A percentile compares a stretch with the other conserved stretches of the same genome.
Conservation (phyloP, 2,113 vertebrate species). For the Pholis gunnellus region DNA sequence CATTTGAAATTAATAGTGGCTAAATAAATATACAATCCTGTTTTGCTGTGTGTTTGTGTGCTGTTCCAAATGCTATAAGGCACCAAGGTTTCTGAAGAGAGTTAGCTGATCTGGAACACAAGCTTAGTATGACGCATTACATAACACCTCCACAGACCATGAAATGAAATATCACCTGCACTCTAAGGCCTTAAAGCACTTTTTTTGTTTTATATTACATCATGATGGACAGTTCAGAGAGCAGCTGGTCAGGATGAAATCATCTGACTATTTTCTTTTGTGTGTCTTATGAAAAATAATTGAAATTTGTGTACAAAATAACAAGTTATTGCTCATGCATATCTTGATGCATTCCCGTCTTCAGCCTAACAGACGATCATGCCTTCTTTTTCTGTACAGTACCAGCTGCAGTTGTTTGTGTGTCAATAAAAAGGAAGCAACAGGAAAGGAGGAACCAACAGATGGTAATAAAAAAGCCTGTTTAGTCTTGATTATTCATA, state of each 20-base stretch:
- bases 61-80: conserved; percentile 60
- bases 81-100: conserved; percentile 43
- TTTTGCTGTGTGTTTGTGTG: conserved; percentile 44
- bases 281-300: conserved; percentile 38
- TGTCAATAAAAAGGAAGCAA: conserved; percentile 57
- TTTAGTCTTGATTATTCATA: conserved; percentile 43
- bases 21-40: conserved; percentile 77
- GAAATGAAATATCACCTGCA: conserved; percentile 15
- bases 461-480: conserved; percentile 27
- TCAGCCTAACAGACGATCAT: not conserved
- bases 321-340: not conserved
- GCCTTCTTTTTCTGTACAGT: conserved; percentile 64
- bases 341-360: conserved; percentile 16
- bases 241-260: conserved; percentile 37
- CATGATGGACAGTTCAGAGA: conserved; percentile 14
- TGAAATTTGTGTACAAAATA: conserved; percentile 29
- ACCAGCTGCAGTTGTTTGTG: conserved; percentile 67
- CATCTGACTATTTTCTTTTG: conserved; percentile 30
- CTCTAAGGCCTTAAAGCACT: conserved; percentile 24
- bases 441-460: conserved; percentile 13
- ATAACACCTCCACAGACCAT: not conserved
- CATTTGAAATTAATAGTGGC: conserved; percentile 60
- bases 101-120: conserved; percentile 34
- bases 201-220: conserved; percentile 1
- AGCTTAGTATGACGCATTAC: not conserved